phyloP scores from a whole-genome alignment of 2,888 invertebrate species.

The Calameuta filiformis region DNA sequence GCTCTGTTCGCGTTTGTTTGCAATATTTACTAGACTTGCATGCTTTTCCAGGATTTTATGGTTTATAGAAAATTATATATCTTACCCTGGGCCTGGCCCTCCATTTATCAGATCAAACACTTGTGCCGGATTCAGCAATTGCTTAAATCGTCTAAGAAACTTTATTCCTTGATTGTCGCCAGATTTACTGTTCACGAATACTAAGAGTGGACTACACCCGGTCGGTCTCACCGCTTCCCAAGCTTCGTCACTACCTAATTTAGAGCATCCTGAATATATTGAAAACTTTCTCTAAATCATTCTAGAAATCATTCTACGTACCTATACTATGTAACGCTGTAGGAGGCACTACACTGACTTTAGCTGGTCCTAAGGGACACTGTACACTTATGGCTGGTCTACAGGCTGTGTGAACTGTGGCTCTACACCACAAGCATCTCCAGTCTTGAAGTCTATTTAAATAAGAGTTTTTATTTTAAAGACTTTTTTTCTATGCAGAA shows the following conservation, averaged over 20 bases:
- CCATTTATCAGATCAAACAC: slow-evolving; percentile 95
- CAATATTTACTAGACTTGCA: too few species aligned
- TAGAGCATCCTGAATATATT: not conserved
- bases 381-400: slow-evolving; percentile 80
- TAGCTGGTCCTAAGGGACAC: slow-evolving; percentile 89
- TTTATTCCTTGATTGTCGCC: slow-evolving; percentile 98
- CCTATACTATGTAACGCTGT: slow-evolving; percentile 90
- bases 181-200: slow-evolving; percentile 97
- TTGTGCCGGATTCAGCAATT: slow-evolving; percentile 95
- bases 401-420: slow-evolving; percentile 92
- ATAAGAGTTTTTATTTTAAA: too few species aligned
- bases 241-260: slow-evolving; percentile 80
- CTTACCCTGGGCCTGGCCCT: slow-evolving; percentile 83
- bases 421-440: slow-evolving; percentile 96
- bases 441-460: slow-evolving; percentile 86
- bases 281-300: slow-evolving; percentile 10
- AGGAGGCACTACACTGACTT: slow-evolving; percentile 94
- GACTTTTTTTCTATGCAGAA: too few species aligned
- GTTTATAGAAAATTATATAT: slow-evolving; percentile 38
- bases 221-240: slow-evolving; percentile 83
- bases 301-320: slow-evolving; percentile 36
- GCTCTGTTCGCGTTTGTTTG: too few species aligned
- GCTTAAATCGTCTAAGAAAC: slow-evolving; percentile 93
- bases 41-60: not conserved
- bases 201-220: slow-evolving; percentile 84